Conservation (phyloP, 2,888 invertebrate species). For the Bombyx huttoni region DNA sequence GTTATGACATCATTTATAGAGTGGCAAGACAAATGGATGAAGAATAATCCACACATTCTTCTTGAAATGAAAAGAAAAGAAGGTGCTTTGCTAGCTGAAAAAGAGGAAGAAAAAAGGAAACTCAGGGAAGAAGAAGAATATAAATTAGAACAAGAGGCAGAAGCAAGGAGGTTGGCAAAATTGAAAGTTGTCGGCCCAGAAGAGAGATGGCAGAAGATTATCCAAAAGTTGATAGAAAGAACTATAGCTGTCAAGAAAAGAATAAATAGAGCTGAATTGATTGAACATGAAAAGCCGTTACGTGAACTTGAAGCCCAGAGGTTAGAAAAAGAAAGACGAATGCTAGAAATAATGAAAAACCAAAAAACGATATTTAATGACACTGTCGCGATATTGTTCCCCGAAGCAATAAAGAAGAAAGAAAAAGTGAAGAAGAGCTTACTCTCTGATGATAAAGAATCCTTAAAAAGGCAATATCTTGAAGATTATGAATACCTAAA, state of each 20-base stretch:
- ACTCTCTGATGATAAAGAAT: constrained; percentile 48
- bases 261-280: constrained; percentile 72
- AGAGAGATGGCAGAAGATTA: constrained; percentile 75
- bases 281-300: constrained; percentile 74
- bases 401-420: constrained; percentile 69
- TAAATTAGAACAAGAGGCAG: constrained; percentile 60
- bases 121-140: constrained; percentile 53
- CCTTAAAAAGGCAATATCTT: constrained; percentile 41
- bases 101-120: constrained; percentile 50
- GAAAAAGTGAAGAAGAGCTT: constrained; percentile 50
- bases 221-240: constrained; percentile 76
- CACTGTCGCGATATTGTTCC: constrained; percentile 74
- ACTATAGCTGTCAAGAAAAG: constrained; percentile 76
- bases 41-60: constrained; percentile 43
- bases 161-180: constrained; percentile 54
- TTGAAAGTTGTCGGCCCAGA: constrained; percentile 50
- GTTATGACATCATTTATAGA: constrained; percentile 60
- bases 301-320: constrained; percentile 72
- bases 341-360: constrained; percentile 69
- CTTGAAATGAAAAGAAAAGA: constrained; percentile 52
- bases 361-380: constrained; percentile 77
- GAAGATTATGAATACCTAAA: constrained; percentile 41
- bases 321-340: constrained; percentile 69
- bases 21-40: constrained; percentile 76
- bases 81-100: constrained; percentile 47